A percentile compares a stretch with the other conserved stretches of the same genome.
Conservation (phyloP, 2,113 vertebrate species). For the Ornithorhynchus anatinus region DNA sequence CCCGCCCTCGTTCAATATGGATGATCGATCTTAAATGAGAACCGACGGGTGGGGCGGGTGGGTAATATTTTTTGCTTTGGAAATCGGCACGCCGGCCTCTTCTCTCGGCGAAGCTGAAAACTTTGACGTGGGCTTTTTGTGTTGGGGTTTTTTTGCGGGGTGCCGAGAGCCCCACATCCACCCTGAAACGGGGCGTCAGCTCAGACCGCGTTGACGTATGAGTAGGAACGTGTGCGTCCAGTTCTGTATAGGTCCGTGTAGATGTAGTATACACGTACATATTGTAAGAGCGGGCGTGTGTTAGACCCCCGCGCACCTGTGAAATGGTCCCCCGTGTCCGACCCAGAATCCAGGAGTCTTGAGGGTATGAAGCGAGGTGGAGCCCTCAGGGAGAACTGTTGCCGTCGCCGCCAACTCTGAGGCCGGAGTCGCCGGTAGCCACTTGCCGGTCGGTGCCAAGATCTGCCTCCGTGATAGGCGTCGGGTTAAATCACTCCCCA, state of each 20-base stretch:
- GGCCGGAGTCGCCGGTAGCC: too few species aligned
- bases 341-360: background rate
- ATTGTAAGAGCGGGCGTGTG: too few species aligned
- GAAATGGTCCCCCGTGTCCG: too few species aligned
- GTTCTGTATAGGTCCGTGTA: too few species aligned
- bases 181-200: background rate
- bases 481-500: too few species aligned
- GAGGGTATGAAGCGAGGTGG: background rate
- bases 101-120: too few species aligned
- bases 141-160: background rate
- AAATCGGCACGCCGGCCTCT: background rate
- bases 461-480: too few species aligned
- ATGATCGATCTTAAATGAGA: conserved; percentile 15
- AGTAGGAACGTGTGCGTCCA: conserved; percentile 13
- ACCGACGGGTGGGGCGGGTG: conserved; percentile 1
- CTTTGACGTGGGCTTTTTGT: too few species aligned
- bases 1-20: conserved; percentile 18
- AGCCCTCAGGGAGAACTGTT: background rate
- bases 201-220: background rate
- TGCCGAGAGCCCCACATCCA: conserved; percentile 1
- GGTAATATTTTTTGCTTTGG: background rate
- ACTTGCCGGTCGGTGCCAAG: too few species aligned
- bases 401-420: background rate
- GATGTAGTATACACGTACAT: too few species aligned
- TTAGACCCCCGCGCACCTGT: too few species aligned